These are phyloP conservation scores for Chelon auratus DNA, from an alignment of 2,797 vertebrate genomes.

Conservation along the genomic window DNA sequence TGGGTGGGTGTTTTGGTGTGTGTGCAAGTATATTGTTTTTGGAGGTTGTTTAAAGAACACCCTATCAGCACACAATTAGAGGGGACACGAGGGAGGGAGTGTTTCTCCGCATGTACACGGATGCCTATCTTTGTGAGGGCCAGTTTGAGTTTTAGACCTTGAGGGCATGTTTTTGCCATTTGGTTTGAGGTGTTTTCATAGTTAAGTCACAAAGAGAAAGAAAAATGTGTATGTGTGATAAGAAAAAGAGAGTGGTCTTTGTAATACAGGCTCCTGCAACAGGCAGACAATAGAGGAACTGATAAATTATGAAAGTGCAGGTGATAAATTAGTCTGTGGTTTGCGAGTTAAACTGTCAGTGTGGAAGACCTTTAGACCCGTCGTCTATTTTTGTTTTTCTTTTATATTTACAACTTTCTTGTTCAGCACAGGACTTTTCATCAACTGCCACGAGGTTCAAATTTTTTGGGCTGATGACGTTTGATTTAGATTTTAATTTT, in stretches of 20 bases:
- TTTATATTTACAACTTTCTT: background rate
- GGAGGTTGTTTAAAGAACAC: conserved; percentile 72
- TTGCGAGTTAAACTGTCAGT: conserved; percentile 2
- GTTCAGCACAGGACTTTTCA: too few species aligned
- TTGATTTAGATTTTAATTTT: too few species aligned
- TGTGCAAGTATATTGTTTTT: conserved; percentile 62
- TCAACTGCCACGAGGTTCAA: too few species aligned
- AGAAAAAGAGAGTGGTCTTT: conserved; percentile 62
- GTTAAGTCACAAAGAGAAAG: conserved; percentile 24
- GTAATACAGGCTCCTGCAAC: conserved; percentile 45
- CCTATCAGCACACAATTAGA: conserved; percentile 64
- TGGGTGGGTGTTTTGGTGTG: conserved; percentile 34
- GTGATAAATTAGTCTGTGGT: conserved; percentile 28
- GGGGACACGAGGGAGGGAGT: conserved; percentile 37
- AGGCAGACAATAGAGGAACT: conserved; percentile 44
- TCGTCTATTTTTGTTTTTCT: background rate
- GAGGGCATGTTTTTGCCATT: background rate
- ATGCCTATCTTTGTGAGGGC: conserved; percentile 1
- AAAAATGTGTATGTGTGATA: conserved; percentile 54
- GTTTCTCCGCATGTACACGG: conserved; percentile 3
- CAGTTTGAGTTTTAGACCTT: conserved; percentile 9
- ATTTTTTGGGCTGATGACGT: too few species aligned
- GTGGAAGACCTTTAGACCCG: conserved; percentile 47
- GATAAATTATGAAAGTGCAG: conserved; percentile 34
- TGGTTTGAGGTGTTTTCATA: background rate